These are phyloP conservation scores for Idaea biselata DNA, from an alignment of 2,888 invertebrate species.

Conservation along the genomic window DNA sequence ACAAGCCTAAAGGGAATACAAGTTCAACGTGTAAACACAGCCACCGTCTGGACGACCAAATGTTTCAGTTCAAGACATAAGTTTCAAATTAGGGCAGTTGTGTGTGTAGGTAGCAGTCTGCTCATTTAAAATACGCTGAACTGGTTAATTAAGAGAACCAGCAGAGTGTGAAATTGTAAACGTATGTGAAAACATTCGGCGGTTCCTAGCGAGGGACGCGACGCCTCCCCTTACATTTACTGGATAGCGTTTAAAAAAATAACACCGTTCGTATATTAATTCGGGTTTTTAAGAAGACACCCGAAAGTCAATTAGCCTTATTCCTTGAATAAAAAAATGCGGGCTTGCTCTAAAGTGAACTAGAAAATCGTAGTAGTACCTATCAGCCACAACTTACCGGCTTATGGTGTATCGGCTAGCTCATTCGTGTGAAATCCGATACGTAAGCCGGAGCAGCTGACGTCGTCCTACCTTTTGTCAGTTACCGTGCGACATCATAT, in stretches of 20 bases:
- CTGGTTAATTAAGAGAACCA: constrained; percentile 65
- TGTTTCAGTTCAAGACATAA: constrained; percentile 45
- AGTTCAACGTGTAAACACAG: constrained; percentile 41
- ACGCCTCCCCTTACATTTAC: constrained; percentile 34
- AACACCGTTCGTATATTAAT: constrained; percentile 33
- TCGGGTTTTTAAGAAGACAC: neutral
- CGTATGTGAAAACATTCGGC: constrained; percentile 63
- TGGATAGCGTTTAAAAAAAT: constrained; percentile 21
- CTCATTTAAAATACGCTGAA: constrained; percentile 67
- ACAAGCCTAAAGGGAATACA: constrained; percentile 31
- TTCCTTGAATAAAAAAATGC: too few species aligned
- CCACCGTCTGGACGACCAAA: constrained; percentile 33
- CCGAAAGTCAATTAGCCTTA: too few species aligned
- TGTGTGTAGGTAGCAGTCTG: constrained; percentile 36
- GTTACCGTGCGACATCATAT: too few species aligned
- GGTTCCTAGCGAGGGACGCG: constrained; percentile 43
- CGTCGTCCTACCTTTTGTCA: too few species aligned
- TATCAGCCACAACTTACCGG: too few species aligned
- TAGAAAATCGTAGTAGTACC: too few species aligned
- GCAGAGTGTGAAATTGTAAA: constrained; percentile 70
- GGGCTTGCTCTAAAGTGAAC: too few species aligned
- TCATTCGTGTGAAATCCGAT: too few species aligned
- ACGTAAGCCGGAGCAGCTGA: too few species aligned
- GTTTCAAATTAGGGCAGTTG: constrained; percentile 47
- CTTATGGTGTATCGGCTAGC: too few species aligned